A percentile compares a stretch with the other conserved stretches of the same genome.
phyloP scores from a whole-genome alignment of 1,140 invertebrate genomes.

The Bombus superbus region DNA sequence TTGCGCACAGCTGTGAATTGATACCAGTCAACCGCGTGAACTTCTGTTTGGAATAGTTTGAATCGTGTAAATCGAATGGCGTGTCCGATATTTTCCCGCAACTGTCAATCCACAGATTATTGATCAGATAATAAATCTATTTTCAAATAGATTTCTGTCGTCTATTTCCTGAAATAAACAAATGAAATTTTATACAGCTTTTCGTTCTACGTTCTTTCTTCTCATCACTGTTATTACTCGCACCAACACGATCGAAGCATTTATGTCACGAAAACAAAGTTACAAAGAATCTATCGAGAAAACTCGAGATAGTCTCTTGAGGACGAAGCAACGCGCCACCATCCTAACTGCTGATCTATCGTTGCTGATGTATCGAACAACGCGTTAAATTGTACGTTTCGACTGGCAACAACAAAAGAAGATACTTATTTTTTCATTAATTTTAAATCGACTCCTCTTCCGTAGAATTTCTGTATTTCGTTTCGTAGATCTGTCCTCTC shows the following conservation, averaged over 20 bases:
- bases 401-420: neutral
- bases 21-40: neutral
- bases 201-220: no score
- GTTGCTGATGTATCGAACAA: neutral
- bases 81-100: neutral
- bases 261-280: neutral
- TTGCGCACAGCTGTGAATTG: neutral
- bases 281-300: neutral
- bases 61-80: conserved; percentile 1
- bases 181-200: neutral
- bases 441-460: neutral
- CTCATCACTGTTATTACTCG: neutral
- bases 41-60: neutral
- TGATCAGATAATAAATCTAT: neutral
- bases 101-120: neutral
- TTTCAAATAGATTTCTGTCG: no score
- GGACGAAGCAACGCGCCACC: no score
- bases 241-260: neutral
- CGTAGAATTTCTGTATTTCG: neutral
- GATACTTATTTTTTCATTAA: neutral
- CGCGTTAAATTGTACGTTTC: neutral
- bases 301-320: neutral
- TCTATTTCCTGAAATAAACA: neutral
- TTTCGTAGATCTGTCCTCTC: neutral
- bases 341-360: neutral